Conservation (phyloP, 2,888 invertebrate genomes). For the Platypus cylindrus region DNA sequence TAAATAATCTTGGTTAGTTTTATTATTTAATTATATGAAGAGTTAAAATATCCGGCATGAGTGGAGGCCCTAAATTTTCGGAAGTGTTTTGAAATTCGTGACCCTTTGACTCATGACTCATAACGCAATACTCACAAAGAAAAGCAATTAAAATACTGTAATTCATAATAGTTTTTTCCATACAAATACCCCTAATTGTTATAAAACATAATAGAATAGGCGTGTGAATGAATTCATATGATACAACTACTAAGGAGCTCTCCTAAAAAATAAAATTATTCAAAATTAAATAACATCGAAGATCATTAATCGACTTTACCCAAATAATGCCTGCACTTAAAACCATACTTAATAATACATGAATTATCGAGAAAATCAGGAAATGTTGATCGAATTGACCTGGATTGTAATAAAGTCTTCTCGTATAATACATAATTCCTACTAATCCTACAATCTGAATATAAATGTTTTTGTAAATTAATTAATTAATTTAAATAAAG, state of each 20-base stretch:
- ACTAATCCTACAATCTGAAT: constrained; percentile 10
- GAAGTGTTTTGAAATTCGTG: no score
- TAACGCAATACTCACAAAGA: constrained; percentile 3
- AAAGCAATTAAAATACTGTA: constrained; percentile 3
- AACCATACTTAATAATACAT: constrained; percentile 8
- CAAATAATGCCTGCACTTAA: constrained; percentile 11
- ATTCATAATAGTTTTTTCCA: constrained; percentile 2
- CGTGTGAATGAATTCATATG: constrained; percentile 9
- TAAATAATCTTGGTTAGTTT: background rate
- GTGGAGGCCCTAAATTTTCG: no score
- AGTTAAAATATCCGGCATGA: no score
- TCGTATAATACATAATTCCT: constrained; percentile 9
- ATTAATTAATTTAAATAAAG: background rate
- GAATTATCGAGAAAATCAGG: constrained; percentile 10
- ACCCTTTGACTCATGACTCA: no score
- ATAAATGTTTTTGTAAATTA: background rate
- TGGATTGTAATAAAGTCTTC: constrained; percentile 4
- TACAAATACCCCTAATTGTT: constrained; percentile 7
- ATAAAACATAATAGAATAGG: constrained; percentile 8
- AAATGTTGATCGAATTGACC: constrained; percentile 8
- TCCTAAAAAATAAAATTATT: constrained; percentile 10
- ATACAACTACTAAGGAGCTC: constrained; percentile 9
- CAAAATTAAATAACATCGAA: background rate
- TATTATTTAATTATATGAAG: background rate
- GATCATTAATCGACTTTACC: constrained; percentile 8